phyloP scores from a whole-genome alignment of 2,113 vertebrate genomes.

The Corapipo altera region DNA sequence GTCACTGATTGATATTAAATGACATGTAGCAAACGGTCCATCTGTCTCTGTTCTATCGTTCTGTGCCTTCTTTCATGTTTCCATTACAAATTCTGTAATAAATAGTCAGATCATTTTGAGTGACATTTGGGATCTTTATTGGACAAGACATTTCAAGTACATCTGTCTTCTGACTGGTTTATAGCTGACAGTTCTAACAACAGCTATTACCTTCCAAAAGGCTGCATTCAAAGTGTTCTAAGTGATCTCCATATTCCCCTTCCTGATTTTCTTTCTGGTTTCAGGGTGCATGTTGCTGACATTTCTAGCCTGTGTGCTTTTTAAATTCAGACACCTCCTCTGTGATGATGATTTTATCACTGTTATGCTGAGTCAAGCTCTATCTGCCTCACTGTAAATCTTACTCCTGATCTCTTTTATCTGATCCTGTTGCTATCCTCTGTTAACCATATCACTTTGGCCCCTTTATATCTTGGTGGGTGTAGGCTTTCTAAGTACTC shows the following conservation, averaged over 20 bases:
- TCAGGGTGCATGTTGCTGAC: background rate
- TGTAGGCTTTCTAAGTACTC: background rate
- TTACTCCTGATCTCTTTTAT: background rate
- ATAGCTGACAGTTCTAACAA: slow-evolving; percentile 47
- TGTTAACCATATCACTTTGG: background rate
- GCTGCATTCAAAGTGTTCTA: background rate
- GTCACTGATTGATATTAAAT: slow-evolving; percentile 35
- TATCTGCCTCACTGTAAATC: background rate
- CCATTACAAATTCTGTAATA: slow-evolving; percentile 33
- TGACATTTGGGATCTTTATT: slow-evolving; percentile 52
- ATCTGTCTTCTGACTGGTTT: slow-evolving; percentile 37
- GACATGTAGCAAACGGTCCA: slow-evolving; percentile 10
- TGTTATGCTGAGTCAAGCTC: background rate
- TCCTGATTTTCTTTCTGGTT: background rate
- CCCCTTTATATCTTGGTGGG: background rate
- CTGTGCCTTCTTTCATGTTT: slow-evolving; percentile 27
- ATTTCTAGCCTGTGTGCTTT: background rate
- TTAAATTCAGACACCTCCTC: background rate
- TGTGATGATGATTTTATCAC: background rate
- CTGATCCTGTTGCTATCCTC: background rate
- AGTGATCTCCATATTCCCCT: background rate
- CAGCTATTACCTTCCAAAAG: slow-evolving; percentile 22
- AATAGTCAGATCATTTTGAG: slow-evolving; percentile 59
- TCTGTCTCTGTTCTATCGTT: background rate
- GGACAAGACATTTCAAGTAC: slow-evolving; percentile 46